phyloP scores from a whole-genome alignment of 2,888 invertebrate genomes.

The Drosophila lutescens region DNA sequence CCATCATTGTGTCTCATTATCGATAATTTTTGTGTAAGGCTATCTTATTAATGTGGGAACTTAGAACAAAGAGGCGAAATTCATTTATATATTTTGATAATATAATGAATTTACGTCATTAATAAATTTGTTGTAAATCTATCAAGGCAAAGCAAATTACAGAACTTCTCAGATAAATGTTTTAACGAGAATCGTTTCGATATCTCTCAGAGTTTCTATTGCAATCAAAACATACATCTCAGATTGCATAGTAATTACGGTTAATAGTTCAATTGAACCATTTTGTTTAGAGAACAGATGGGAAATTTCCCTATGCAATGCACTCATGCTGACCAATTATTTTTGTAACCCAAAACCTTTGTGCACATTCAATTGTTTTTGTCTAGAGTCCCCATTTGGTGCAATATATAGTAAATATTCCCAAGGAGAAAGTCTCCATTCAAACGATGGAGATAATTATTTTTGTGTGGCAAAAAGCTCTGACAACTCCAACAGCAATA shows the following conservation, averaged over 20 bases:
- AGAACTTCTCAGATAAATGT: background rate
- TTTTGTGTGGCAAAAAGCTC: constrained; percentile 10
- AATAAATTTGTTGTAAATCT: background rate
- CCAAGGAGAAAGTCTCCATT: constrained; percentile 7
- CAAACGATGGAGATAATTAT: constrained; percentile 15
- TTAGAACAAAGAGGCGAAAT: constrained; percentile 4
- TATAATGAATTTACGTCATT: background rate
- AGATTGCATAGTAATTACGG: too few species aligned
- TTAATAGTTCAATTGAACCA: background rate
- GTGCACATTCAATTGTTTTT: background rate
- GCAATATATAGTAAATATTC: background rate
- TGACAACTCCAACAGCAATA: constrained; percentile 12
- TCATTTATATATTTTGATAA: background rate
- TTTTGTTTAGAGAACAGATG: background rate
- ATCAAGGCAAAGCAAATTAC: background rate
- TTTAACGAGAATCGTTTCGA: too few species aligned
- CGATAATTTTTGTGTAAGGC: too few species aligned
- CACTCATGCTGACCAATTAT: background rate
- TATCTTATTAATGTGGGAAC: background rate
- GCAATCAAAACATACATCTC: too few species aligned
- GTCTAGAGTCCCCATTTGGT: too few species aligned
- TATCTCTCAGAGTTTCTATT: too few species aligned
- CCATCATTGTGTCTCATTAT: too few species aligned
- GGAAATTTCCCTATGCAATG: background rate
- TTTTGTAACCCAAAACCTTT: background rate